Percentiles rank a stretch among this genome's conserved stretches.
phyloP scores from a whole-genome alignment of 2,797 vertebrate species.

The Scyliorhinus canicula region DNA sequence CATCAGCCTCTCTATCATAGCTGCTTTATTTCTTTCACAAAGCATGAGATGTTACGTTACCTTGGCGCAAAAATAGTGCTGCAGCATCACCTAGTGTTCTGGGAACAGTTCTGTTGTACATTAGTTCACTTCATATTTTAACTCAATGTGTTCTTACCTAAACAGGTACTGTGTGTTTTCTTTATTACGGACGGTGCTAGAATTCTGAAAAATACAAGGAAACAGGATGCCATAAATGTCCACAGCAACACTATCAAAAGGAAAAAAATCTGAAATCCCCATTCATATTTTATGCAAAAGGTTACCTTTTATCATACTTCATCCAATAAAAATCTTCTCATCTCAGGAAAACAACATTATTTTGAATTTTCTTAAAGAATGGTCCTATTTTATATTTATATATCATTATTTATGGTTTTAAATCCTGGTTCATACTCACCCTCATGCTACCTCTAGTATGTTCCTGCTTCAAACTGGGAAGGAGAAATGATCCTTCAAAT shows the following conservation, averaged over 20 bases:
- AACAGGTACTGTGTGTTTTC: neutral
- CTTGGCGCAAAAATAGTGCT: constrained; percentile 4
- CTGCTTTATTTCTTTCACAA: constrained; percentile 37
- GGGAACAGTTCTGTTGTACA: neutral
- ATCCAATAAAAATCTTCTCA: neutral
- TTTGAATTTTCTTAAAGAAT: neutral
- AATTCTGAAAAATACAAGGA: neutral
- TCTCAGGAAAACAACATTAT: neutral
- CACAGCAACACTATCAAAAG: neutral
- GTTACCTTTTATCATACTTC: neutral
- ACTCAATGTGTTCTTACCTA: neutral
- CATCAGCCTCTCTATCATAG: constrained; percentile 33
- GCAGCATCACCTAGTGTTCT: constrained; percentile 36
- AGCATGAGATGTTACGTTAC: neutral
- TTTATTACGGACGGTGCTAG: neutral
- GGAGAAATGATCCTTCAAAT: constrained; percentile 6
- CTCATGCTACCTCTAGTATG: neutral
- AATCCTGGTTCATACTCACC: neutral
- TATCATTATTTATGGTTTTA: neutral
- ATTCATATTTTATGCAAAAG: neutral
- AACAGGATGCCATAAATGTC: neutral
- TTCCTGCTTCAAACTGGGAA: neutral
- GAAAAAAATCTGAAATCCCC: neutral
- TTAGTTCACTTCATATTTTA: constrained; percentile 23
- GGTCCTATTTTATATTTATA: neutral